Base-by-base conservation (phyloP, 1,140 invertebrate species). In the Ruditapes philippinarum region DNA sequence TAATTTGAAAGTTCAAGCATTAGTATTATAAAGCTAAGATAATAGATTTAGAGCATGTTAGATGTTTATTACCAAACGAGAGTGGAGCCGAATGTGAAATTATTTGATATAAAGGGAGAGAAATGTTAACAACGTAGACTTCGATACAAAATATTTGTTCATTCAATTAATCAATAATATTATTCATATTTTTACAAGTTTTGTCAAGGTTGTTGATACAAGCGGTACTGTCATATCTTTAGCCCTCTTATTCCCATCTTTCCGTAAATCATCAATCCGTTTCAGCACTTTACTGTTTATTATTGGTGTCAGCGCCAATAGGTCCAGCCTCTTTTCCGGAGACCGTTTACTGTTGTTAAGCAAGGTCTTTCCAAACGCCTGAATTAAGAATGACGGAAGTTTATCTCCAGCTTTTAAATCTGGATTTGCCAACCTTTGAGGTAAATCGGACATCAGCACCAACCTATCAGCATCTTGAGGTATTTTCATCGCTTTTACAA, bases 141-240 rank as follows among this genome's bases (percentile, higher is more conserved):
- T n/a, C n/a, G n/a, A n/a, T n/a, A n/a, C n/a, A n/a, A n/a, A n/a
- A n/a, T n/a, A n/a, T n/a, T n/a, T n/a, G n/a, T n/a, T n/a, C n/a
- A n/a, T n/a, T n/a, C n/a, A n/a, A n/a, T n/a, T n/a, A n/a, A n/a
- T 45, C 42, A 45, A 14, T 45, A 45, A 7, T 45, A 5, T 9
- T 19, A 31, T 40, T 70, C 65, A 70, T 2, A 70, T 70, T 11
- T 36, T 70, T 14, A 70, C 65, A 3, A 70, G n/a, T 17, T 36
- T 70, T 12, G 65, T 70, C 25, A 70, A 33, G 1, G 65, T 70
- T 7, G 65, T 38, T 36, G 65, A 38, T 9, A 40, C 36, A 28
- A 70, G 65, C 38, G 65, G 65, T 19, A 70, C 65, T 17, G 17
- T 36, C 65, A 70, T 70, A 38, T 70, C 65, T 70, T 70, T 40